Evolutionary conservation across 1,140 invertebrate genomes (phyloP).

Genomic region (Adelges cooleyi): DNA sequence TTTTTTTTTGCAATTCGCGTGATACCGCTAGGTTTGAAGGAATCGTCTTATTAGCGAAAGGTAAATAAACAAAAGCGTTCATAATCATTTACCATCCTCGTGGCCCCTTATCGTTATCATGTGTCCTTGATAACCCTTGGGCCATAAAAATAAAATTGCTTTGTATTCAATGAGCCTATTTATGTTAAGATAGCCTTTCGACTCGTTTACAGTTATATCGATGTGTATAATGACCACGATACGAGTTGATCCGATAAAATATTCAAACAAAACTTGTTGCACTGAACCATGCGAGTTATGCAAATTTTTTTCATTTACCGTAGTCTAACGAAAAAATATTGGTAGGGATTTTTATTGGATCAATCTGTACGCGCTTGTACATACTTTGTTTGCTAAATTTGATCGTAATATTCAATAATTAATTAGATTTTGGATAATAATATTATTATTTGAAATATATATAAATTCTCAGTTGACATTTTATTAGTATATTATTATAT

Average conservation of each 20-base stretch:
- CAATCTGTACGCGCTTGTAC: no score
- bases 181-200: constrained; percentile 10
- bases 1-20: no score
- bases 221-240: background rate
- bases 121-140: constrained; percentile 25
- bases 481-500: no score
- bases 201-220: background rate
- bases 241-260: background rate
- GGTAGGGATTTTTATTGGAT: no score
- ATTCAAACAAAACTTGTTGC: background rate
- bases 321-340: background rate
- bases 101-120: constrained; percentile 22
- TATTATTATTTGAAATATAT: no score
- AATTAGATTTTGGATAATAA: no score
- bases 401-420: no score
- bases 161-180: background rate
- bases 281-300: background rate
- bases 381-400: no score
- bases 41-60: no score
- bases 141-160: background rate
- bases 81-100: constrained; percentile 24
- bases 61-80: constrained; percentile 21
- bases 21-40: no score
- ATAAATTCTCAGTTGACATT: no score
- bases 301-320: background rate